Evolutionary conservation across 2,888 invertebrate species (phyloP), one percentile per base, ranked within the genome.

Genomic region (Psylliodes chrysocephalus): DNA sequence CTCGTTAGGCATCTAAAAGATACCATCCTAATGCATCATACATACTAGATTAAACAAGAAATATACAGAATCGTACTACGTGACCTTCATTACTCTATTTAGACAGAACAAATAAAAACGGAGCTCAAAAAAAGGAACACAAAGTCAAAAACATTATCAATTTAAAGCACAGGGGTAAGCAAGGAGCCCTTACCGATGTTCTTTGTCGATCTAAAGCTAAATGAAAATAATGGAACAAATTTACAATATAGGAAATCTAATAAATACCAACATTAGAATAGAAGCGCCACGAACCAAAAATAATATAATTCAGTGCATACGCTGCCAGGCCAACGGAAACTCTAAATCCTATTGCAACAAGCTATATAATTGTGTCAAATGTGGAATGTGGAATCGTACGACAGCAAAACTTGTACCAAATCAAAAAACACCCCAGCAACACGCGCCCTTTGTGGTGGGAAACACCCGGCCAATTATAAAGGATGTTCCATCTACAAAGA

Each of bases 401-500:
- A 28, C 6, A 52, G 44, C 12, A 42, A 33, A 49, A 46, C 10
- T 7, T 57, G 47, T 25, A 57, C 14, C 1, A 57, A 57, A 19
- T 33, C 17, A 18, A 28, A 19, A 10, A n/a, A 30, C 10, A 35
- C 14, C 8, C 30, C 57, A 22, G 25, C 25, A 38, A 49, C 49
- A 57, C 57, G 51, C 28, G 35, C 40, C 6, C 19, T 49, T 15
- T 57, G 63, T 4, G 40, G 15, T 1, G 63, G 51, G 0, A 52
- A 55, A 15, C 55, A 28, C 44, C 49, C 56, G 6, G 63, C 40
- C 8, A 57, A 57, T 28, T 57, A 57, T 17, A 38, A 33, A 17
- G 28, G 47, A n/a, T 57, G 35, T 12, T 30, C 14, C 3, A 30
- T 35, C n/a, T 35, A 35, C 14, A n/a, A 12, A 2, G 35, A 35